Conservation (phyloP, 1,140 invertebrate species). For the Aleiodes sp. region DNA sequence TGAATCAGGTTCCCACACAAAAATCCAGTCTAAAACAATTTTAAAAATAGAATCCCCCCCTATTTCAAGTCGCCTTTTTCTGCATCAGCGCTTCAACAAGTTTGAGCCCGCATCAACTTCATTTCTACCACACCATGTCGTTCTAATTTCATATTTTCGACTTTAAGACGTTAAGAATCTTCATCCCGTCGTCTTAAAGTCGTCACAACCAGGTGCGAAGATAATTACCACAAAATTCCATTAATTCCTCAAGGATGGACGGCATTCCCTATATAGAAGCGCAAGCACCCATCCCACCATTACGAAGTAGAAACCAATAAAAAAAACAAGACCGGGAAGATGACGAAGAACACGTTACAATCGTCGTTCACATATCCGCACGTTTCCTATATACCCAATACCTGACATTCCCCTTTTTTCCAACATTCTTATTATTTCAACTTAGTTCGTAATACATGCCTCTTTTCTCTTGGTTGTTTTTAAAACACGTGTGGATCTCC, state of each 20-base stretch:
- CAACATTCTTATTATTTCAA: not conserved
- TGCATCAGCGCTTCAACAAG: not conserved
- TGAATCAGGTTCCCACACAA: no score
- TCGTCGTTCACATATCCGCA: conserved; percentile 15
- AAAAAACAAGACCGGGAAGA: not conserved
- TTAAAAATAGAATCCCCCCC: no score
- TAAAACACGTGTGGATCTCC: no score
- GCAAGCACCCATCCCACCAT: not conserved
- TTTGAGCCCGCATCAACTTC: conserved; percentile 2
- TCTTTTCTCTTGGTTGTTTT: no score
- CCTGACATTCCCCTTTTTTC: not conserved
- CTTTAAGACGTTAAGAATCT: not conserved
- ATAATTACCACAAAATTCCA: conserved; percentile 28
- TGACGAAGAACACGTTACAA: no score
- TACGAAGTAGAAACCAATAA: not conserved
- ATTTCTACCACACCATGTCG: not conserved
- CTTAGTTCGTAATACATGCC: no score
- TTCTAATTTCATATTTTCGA: no score
- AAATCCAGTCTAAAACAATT: no score
- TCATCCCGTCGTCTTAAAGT: not conserved
- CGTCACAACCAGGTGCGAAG: not conserved
- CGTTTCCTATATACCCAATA: not conserved
- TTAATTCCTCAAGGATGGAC: conserved; percentile 28
- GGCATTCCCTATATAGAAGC: no score
- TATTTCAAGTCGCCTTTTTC: no score